Base-by-base conservation (phyloP, 1,140 invertebrate genomes). In the Drosophila jambulina region DNA sequence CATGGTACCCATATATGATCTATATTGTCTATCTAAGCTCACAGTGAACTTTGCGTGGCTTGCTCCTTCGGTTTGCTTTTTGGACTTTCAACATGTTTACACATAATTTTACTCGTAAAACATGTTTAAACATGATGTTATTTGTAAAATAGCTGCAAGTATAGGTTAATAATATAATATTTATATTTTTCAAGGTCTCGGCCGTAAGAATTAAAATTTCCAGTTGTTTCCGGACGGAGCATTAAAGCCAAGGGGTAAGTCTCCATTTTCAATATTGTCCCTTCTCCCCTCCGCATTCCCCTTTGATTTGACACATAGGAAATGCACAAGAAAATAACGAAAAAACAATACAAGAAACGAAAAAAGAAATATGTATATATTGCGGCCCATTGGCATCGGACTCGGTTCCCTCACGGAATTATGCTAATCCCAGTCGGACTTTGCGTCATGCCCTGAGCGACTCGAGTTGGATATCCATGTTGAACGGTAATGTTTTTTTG, bases 321-420 rank as follows among this genome's bases (percentile, higher is more conserved):
- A 64, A 74, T 56, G 69, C 54, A 76, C 59, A 53, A 38, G 40
- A 48, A 65, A 65, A 32, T 29, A 32, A 19, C 10, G 4, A 19
- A 29, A 29, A 25, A 42, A n/a, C 36, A 38, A 25, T 25, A 23
- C 2, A 45, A 13, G 13, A 45, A 60, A 36, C 8, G 13, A 36
- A 51, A 53, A 12, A 27, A 27, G 25, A 49, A 27, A 49, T 49
- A 53, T 53, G 32, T 53, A 53, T 34, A 53, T 53, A 51, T 51
- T 53, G 43, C 10, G 29, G 58, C 58, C 38, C 58, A 19, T 34
- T 15, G 43, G 27, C 25, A 36, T 29, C 25, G 29, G 29, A 23
- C 23, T 48, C 9, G 19, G 15, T 23, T 51, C 48, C 48, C 60
- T 62, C 19, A 29, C 32, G 61, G 49, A 54, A 63, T 54, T 63